Conservation (phyloP, 2,888 invertebrate genomes). For the Orchesellides sinensis region DNA sequence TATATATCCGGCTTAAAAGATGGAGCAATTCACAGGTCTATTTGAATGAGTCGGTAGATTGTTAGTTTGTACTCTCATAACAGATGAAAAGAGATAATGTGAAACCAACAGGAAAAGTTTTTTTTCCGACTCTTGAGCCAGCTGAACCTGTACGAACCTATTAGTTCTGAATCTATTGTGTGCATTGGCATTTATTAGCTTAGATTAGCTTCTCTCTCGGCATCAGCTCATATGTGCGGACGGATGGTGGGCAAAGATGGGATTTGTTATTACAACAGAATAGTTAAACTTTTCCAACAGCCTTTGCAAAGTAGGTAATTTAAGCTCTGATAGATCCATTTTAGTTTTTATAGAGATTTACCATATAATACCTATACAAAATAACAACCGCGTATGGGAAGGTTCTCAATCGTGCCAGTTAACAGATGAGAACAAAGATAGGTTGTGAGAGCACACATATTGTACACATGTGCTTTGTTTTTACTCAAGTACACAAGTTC, state of each 20-base stretch:
- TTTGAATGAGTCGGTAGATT: too few relatives aligned
- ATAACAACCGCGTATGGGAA: not conserved
- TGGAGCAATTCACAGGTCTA: too few relatives aligned
- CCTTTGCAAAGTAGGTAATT: too few relatives aligned
- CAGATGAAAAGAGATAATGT: too few relatives aligned
- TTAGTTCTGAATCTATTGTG: constrained; percentile 31
- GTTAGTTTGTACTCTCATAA: too few relatives aligned
- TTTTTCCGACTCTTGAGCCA: constrained; percentile 14
- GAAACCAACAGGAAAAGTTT: constrained; percentile 27
- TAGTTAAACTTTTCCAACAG: too few relatives aligned
- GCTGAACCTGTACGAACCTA: constrained; percentile 27
- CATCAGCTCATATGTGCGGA: too few relatives aligned
- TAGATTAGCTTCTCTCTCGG: constrained; percentile 30
- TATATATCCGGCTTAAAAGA: too few relatives aligned
- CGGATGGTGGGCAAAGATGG: too few relatives aligned
- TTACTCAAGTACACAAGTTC: not conserved
- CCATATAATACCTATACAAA: too few relatives aligned
- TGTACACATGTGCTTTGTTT: not conserved
- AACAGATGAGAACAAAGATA: constrained; percentile 54
- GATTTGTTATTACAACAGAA: too few relatives aligned
- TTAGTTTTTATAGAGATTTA: too few relatives aligned
- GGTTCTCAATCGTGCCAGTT: constrained; percentile 31
- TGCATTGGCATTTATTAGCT: constrained; percentile 48
- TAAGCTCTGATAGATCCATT: not conserved
- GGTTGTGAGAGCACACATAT: not conserved